Percentiles rank a stretch among this genome's conserved stretches.
phyloP scores from a whole-genome alignment of 2,797 vertebrate species.

The Coluber constrictor region DNA sequence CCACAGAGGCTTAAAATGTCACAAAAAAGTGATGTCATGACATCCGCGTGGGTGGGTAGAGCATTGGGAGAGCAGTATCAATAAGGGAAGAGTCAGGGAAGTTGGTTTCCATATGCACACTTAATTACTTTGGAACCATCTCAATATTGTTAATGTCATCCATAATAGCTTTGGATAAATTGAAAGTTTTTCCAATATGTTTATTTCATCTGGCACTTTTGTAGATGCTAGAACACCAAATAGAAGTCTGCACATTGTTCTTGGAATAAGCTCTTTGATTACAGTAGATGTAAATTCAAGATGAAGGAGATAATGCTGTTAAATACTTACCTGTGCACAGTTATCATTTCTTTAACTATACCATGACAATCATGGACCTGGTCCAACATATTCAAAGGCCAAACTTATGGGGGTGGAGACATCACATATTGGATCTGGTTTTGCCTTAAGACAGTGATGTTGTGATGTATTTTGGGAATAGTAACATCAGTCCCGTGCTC shows the following conservation, averaged over 20 bases:
- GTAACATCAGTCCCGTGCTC: no score
- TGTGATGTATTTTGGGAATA: no score
- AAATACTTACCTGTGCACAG: not conserved
- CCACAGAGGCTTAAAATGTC: no score
- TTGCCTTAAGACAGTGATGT: no score
- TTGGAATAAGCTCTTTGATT: not conserved
- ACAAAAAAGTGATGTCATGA: no score
- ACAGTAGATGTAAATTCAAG: not conserved
- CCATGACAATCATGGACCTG: no score
- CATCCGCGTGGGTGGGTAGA: no score
- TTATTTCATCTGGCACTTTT: not conserved
- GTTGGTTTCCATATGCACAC: not conserved
- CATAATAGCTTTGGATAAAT: not conserved
- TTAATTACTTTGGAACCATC: not conserved
- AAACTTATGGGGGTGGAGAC: no score
- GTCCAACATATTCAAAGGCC: no score
- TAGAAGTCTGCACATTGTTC: not conserved
- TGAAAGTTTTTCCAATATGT: not conserved
- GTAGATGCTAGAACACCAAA: not conserved
- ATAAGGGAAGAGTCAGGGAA: not conserved
- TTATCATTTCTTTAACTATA: not conserved
- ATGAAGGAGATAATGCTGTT: not conserved
- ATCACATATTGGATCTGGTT: no score
- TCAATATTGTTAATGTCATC: not conserved
- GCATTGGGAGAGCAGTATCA: not conserved